Evolutionary conservation across 2,888 invertebrate genomes (phyloP), one percentile per base, ranked within the genome.

Genomic region (Perdita meconis): DNA sequence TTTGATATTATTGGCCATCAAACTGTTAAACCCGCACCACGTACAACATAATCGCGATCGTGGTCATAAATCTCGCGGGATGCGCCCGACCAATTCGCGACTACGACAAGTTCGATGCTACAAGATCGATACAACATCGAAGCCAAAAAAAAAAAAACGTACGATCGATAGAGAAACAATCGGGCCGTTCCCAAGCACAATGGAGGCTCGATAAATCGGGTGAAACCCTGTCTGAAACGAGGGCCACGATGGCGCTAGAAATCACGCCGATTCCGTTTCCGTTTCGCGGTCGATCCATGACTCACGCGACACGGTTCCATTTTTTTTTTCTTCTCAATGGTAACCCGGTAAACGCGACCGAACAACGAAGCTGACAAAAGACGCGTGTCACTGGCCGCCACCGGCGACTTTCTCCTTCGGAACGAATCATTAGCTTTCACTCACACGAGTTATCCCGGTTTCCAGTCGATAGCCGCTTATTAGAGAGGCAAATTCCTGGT

Each of bases 381-480:
- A 61, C 65, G 59, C 74, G 84, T 50, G 82, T 80, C 84, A 74
- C 78, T 77, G 81, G 24, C 65, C 68, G 70, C 65, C 51, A 30
- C 56, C 70, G 68, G 10, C 79, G 79, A 85, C 84, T 85, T 85
- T 85, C 84, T 83, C 84, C 85, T 76, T 80, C 81, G 79, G 81
- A 83, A 83, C 85, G 81, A 85, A 85, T 85, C 83, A 85, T 84
- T 84, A 82, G 84, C 85, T 84, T 84, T 84, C 85, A 85, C 84
- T 83, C 77, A 53, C 75, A 82, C 77, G 78, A 77, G 75, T 78
- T 82, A 80, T 72, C 76, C 85, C 63, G 53, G 82, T 83, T 84
- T 81, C 82, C 81, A 81, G 69, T 53, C 76, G 76, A 69, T 63
- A 61, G 79, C 38, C 76, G 69, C 81, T 84, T 71, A 79, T 77